Conservation (phyloP, 2,888 invertebrate species). For the Coelinius sp. region DNA sequence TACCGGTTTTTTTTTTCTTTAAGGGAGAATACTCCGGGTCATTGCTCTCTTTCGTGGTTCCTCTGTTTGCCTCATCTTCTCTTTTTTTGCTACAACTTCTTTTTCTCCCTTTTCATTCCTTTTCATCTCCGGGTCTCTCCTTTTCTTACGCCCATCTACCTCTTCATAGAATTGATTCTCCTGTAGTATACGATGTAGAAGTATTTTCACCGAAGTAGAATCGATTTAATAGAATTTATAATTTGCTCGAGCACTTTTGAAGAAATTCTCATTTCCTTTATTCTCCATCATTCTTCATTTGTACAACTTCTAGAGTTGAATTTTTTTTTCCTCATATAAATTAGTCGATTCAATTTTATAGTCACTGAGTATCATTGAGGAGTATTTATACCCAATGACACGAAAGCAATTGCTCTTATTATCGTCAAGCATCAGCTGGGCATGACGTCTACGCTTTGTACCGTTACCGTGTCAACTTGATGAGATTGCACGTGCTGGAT, state of each 20-base stretch:
- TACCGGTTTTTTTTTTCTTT: neutral
- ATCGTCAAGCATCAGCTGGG: constrained; percentile 21
- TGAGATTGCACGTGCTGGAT: neutral
- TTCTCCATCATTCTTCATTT: neutral
- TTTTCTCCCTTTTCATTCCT: constrained; percentile 4
- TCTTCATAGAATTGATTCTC: constrained; percentile 16
- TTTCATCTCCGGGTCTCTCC: neutral
- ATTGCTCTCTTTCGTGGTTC: constrained; percentile 20
- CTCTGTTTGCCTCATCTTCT: constrained; percentile 7
- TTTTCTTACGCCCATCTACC: constrained; percentile 3
- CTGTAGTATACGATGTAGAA: constrained; percentile 12
- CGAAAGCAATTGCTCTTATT: constrained; percentile 19
- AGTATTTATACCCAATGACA: neutral
- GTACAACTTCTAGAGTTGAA: neutral
- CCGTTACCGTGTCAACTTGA: neutral
- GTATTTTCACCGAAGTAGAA: constrained; percentile 22
- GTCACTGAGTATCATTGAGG: neutral
- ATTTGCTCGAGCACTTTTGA: neutral
- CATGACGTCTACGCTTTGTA: constrained; percentile 14
- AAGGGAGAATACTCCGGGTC: constrained; percentile 10
- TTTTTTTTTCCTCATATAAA: neutral
- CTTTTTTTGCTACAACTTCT: neutral
- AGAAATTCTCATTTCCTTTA: neutral
- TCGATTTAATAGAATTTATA: constrained; percentile 24
- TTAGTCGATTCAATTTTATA: constrained; percentile 20